These are phyloP conservation scores for Endotricha flammealis DNA, from an alignment of 2,888 invertebrate genomes.

Conservation along the genomic window DNA sequence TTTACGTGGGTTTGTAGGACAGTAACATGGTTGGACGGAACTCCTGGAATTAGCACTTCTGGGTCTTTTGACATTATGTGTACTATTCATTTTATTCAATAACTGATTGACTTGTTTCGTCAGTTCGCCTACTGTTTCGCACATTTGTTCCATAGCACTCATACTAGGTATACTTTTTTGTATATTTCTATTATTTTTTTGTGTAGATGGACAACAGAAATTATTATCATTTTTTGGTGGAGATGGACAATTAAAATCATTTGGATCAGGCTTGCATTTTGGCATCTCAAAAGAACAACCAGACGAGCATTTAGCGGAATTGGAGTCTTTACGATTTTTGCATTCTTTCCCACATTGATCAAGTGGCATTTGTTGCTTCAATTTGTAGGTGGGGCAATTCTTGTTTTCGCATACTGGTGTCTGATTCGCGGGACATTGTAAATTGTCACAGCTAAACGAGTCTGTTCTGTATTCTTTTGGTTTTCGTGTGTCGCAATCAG, in stretches of 20 bases:
- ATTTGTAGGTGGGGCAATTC: background rate
- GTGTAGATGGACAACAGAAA: too few species aligned
- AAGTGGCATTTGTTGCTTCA: too few species aligned
- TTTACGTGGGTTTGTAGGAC: conserved; percentile 38
- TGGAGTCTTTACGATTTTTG: conserved; percentile 29
- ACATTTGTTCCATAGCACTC: conserved; percentile 35
- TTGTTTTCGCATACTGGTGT: conserved; percentile 35
- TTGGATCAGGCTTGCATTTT: too few species aligned
- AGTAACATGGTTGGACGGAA: conserved; percentile 45
- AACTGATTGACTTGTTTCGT: conserved; percentile 34
- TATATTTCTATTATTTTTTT: conserved; percentile 8
- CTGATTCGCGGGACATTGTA: conserved; percentile 44
- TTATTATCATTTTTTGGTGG: too few species aligned
- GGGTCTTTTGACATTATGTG: too few species aligned
- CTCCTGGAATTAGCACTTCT: too few species aligned
- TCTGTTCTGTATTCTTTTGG: conserved; percentile 46
- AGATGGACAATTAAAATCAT: too few species aligned
- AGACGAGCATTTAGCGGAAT: conserved; percentile 21
- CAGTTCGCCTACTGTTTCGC: conserved; percentile 37
- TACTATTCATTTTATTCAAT: conserved; percentile 32
- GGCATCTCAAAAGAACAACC: conserved; percentile 18
- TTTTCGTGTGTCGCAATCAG: conserved; percentile 45
- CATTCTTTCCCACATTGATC: conserved; percentile 38
- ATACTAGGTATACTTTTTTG: conserved; percentile 14
- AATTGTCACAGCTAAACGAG: conserved; percentile 43